These are phyloP conservation scores for Dynastes hyllus DNA, from an alignment of 2,888 invertebrate species.

Conservation along the genomic window DNA sequence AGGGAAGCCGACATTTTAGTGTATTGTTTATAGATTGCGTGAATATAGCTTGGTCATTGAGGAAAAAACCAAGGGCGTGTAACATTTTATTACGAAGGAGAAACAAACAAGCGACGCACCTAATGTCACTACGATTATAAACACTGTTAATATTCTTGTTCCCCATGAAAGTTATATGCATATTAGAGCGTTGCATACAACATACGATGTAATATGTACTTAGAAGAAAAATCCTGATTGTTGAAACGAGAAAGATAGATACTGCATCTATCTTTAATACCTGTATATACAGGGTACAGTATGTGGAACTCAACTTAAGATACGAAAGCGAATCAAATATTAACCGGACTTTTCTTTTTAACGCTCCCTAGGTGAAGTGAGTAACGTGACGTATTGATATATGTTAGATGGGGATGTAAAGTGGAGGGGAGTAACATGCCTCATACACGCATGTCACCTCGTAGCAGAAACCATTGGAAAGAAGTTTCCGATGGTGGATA, in stretches of 20 bases:
- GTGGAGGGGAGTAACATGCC: no score
- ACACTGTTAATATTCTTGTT: slow-evolving; percentile 38
- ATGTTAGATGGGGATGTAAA: no score
- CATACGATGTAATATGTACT: no score
- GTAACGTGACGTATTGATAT: no score
- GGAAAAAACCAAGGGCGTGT: slow-evolving; percentile 29
- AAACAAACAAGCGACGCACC: slow-evolving; percentile 26
- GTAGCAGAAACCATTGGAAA: no score
- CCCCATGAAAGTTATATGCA: slow-evolving; percentile 1
- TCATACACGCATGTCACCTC: no score
- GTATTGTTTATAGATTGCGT: slow-evolving; percentile 7
- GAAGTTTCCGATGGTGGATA: no score
- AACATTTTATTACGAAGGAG: neutral
- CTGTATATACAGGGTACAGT: neutral
- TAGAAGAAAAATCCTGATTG: neutral
- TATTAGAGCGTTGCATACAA: no score
- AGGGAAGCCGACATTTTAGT: slow-evolving; percentile 28
- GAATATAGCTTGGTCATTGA: neutral
- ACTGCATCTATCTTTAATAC: neutral
- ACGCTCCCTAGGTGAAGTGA: no score
- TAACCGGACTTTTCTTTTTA: no score
- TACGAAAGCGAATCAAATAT: no score
- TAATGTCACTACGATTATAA: slow-evolving; percentile 39
- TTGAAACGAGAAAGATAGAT: slow-evolving; percentile 7
- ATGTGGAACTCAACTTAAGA: no score